These are phyloP conservation scores for Antigone vipio DNA, from an alignment of 2,113 vertebrate species.

Conservation along the genomic window DNA sequence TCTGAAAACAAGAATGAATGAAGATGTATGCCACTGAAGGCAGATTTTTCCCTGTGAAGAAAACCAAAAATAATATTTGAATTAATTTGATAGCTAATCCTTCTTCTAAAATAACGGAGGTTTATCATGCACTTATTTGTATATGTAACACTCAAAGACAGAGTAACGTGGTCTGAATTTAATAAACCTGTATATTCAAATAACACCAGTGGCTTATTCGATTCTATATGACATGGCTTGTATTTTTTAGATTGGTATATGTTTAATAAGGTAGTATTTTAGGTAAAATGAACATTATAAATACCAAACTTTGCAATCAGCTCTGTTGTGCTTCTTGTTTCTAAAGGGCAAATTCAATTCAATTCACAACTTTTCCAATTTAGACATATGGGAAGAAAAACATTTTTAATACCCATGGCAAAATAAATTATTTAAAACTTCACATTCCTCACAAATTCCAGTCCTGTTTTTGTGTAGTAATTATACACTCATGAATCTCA, in stretches of 20 bases:
- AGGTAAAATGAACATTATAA: background rate
- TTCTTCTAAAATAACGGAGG: background rate
- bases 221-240: background rate
- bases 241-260: background rate
- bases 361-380: background rate
- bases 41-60: background rate
- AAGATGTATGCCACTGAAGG: background rate
- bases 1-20: background rate
- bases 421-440: constrained; percentile 12
- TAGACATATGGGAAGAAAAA: background rate
- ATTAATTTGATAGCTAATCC: background rate
- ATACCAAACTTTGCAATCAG: background rate
- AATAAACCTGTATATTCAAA: background rate
- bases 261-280: background rate
- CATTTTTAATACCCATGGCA: background rate
- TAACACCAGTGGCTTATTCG: background rate
- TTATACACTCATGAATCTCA: background rate
- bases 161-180: background rate
- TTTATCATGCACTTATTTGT: background rate
- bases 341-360: background rate
- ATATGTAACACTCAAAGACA: background rate
- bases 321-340: background rate
- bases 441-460: background rate
- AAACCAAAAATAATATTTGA: background rate
- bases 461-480: background rate